Percentiles rank a stretch among this genome's conserved stretches.
Evolutionary conservation across 2,797 vertebrate species (phyloP).

Genomic region (Labroides dimidiatus): DNA sequence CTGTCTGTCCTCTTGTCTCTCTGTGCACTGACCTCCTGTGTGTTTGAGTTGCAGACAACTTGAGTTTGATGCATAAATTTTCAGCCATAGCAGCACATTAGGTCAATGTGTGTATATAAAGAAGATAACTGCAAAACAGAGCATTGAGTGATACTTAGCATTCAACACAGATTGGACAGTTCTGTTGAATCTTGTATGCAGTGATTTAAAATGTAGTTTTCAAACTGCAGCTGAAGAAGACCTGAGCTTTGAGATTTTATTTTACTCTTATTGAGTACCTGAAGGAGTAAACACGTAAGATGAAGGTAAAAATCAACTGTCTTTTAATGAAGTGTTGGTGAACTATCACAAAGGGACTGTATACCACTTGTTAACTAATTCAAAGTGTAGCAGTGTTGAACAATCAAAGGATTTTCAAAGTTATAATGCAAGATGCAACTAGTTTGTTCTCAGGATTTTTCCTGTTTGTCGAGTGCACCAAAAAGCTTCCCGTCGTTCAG

Average conservation of each 20-base stretch:
- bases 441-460: constrained; percentile 74
- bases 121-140: constrained; percentile 35
- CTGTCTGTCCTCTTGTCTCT: constrained; percentile 41
- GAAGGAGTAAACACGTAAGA: constrained; percentile 38
- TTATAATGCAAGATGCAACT: constrained; percentile 29
- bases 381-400: constrained; percentile 48
- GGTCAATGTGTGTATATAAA: constrained; percentile 42
- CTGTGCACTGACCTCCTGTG: constrained; percentile 70
- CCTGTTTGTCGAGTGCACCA: constrained; percentile 63
- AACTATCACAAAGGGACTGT: constrained; percentile 63
- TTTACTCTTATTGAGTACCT: constrained; percentile 40
- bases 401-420: constrained; percentile 56
- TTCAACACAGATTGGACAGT: constrained; percentile 21
- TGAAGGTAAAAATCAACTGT: constrained; percentile 27
- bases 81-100: constrained; percentile 48
- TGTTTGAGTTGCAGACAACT: constrained; percentile 58
- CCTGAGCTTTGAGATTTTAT: constrained; percentile 21
- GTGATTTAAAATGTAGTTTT: constrained; percentile 52
- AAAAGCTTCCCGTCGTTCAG: constrained; percentile 55
- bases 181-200: constrained; percentile 17
- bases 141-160: constrained; percentile 24
- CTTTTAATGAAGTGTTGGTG: constrained; percentile 38
- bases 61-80: constrained; percentile 56
- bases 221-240: constrained; percentile 35
- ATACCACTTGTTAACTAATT: constrained; percentile 61